Evolutionary conservation across 2,113 vertebrate species (phyloP), one percentile per base, ranked within the genome.

Genomic region (Pomatostomus ruficeps): DNA sequence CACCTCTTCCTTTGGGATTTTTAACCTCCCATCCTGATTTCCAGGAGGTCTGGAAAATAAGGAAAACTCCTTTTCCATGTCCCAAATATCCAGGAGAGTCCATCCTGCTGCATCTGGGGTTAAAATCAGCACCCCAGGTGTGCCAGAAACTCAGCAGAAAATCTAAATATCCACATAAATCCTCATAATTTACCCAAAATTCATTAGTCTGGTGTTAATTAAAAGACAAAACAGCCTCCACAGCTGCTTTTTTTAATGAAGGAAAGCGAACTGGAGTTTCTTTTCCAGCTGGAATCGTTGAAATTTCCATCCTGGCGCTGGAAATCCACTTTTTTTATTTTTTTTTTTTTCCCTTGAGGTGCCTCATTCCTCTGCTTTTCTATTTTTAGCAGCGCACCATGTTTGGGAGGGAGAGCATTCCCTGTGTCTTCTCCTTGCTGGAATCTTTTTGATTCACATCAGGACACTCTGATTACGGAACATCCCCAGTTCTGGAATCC

Each of bases 31-130:
- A 4, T 35, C 45, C 70, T 26, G 18, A 16, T 82, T 49, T 51
- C 51, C 55, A 70, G 62, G 22, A 66, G 31, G 29, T 24, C 7
- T 54, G 8, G 33, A 55, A 80, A 73, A 59, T 11, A 14, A 14
- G 8, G 38, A 78, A 48, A 43, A 43, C 6, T 6, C 14, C 9
- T 78, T 81, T 66, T 25, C 4, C 3, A 1, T 10, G 11, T 70
- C 66, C 20, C 20, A 33, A 0, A 2, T 11, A 2, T 5, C 19
- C 10, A 6, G 38, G 55, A 38, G 25, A 43, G 7, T 25, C 51
- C 49, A 7, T 38, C 49, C 61, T 63, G 15, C 52, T 33, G 35
- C 84, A 48, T 13, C 35, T 48, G 42, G 5, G 42, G 12, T 36
- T 80, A 26, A 72, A 58, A 33, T 13, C 15, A 55, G 36, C 59